Percentiles rank a stretch among this genome's conserved stretches.
Conservation (phyloP, 2,797 vertebrate species). For the Geotrypetes seraphini region DNA sequence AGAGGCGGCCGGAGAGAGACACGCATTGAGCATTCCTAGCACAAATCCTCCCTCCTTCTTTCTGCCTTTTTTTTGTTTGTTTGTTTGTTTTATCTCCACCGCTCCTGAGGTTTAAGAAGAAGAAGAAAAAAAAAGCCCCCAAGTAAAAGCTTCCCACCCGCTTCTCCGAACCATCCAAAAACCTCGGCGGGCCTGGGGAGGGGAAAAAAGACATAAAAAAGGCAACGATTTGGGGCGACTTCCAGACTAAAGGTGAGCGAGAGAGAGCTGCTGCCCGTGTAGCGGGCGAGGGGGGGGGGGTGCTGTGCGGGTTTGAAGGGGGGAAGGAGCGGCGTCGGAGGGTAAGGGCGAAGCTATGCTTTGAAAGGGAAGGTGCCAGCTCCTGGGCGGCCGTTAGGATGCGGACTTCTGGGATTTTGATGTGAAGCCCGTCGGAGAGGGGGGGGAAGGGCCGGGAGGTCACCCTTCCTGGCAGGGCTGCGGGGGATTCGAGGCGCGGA, state of each 20-base stretch:
- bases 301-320: no score
- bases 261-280: no score
- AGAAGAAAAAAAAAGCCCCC: neutral
- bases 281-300: no score
- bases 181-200: no score
- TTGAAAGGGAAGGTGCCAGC: no score
- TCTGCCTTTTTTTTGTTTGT: slow-evolving; percentile 18
- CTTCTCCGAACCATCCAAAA: no score
- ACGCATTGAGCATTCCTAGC: neutral
- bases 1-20: slow-evolving; percentile 25
- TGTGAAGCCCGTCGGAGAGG: neutral
- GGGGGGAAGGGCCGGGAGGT: slow-evolving; percentile 6
- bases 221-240: no score
- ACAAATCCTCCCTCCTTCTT: slow-evolving; percentile 9
- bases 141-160: no score
- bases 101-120: slow-evolving; percentile 28
- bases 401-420: neutral
- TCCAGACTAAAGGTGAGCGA: slow-evolving; percentile 6
- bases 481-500: neutral
- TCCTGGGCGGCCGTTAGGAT: no score
- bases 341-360: neutral
- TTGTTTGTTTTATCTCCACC: slow-evolving; percentile 20
- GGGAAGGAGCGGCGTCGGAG: neutral
- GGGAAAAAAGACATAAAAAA: no score
- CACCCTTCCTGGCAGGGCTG: neutral